Percentiles rank a stretch among this genome's conserved stretches.
Evolutionary conservation across 2,888 invertebrate genomes (phyloP).

Genomic region (Caenorhabditis sp.): DNA sequence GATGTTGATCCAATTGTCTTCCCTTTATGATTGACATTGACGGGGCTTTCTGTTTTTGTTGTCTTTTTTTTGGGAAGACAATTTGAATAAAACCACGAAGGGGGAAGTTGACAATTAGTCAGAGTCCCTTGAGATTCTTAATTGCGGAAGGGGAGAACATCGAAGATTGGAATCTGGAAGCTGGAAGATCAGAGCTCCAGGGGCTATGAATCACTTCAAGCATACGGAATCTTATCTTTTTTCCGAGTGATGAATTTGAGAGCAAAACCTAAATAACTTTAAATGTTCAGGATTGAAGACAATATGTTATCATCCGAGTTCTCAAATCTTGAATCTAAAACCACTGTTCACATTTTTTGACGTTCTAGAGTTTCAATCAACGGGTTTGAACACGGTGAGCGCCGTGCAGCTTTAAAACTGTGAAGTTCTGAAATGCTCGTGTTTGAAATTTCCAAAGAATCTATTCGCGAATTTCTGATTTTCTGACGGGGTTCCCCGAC

Average conservation of each 20-base stretch:
- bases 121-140: conserved; percentile 5
- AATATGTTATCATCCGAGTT: too few relatives aligned
- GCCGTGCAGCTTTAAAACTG: too few relatives aligned
- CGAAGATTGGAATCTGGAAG: not conserved
- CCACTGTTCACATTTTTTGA: too few relatives aligned
- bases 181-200: not conserved
- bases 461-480: too few relatives aligned
- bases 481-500: too few relatives aligned
- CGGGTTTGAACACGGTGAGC: too few relatives aligned
- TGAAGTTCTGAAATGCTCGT: too few relatives aligned
- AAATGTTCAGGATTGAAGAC: too few relatives aligned
- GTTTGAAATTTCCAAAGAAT: too few relatives aligned
- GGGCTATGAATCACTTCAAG: not conserved
- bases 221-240: not conserved
- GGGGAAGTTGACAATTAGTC: conserved; percentile 14
- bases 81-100: conserved; percentile 12
- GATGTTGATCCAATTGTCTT: conserved; percentile 38
- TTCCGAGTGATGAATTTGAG: not conserved
- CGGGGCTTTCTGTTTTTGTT: not conserved
- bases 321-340: too few relatives aligned
- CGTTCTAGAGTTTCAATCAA: too few relatives aligned
- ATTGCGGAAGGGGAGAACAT: not conserved
- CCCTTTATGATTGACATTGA: conserved; percentile 35
- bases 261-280: too few relatives aligned
- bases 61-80: not conserved